Base-by-base conservation (phyloP, 2,113 vertebrate species). In the Dipodomys stephensi region DNA sequence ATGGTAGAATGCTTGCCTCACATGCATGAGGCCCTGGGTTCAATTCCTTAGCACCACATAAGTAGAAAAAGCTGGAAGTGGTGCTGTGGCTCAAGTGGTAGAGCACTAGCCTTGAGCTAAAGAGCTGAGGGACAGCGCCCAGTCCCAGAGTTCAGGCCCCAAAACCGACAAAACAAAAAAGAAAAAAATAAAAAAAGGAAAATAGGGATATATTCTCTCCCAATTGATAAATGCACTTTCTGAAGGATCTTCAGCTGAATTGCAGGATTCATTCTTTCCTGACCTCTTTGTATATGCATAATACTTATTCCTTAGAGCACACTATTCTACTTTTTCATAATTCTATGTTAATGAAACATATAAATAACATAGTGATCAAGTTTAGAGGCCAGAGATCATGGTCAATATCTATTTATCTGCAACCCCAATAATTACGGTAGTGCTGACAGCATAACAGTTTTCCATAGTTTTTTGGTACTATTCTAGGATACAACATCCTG, bases 401-500 rank as follows among this genome's bases (percentile, higher is more conserved):
- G 16, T 27, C 68, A 90, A 78, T 35, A 69, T 49, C 93, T 87
- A 79, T 49, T 94, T 87, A 79, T 62, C 74, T 95, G 73, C 3
- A 85, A 76, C 1, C 10, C 16, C 15, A 28, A 12, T 67, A 86
- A 86, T 83, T 76, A 6, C 22, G 68, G 39, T n/a, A 83, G 13
- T 67, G 46, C 32, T 84, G 44, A 90, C 80, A 30, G 49, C 19
- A 53, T 72, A 91, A 53, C 20, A 82, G 49, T 53, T 83, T 30
- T 57, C 60, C 68, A 39, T 71, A 85, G 78, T 57, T 69, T 83
- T 91, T 87, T 72, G 62, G 46, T 28, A 23, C 68, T 69, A 83
- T 57, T 89, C 44, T 80, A 92, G 30, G 23, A 16, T 49, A 49
- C 12, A 49, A 82, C 67, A 46, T 62, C 9, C 8, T 76, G 20